These are phyloP conservation scores for Euleptes europaea DNA, from an alignment of 2,113 vertebrate species.

Conservation along the genomic window DNA sequence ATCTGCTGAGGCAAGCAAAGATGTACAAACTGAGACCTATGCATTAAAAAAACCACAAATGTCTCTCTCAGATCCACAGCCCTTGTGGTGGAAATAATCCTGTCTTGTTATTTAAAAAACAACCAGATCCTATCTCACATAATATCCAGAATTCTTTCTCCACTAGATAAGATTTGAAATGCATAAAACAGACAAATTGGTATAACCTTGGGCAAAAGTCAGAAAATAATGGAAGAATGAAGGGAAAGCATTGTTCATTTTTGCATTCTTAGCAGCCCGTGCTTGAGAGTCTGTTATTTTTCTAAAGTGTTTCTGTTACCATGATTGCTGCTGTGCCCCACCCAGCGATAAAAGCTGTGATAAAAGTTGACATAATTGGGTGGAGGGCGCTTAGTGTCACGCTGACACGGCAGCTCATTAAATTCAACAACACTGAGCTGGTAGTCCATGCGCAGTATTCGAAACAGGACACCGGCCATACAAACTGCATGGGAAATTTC, in stretches of 20 bases:
- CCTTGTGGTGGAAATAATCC: not conserved
- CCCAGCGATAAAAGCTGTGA: conserved; percentile 70
- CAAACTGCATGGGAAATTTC: no score
- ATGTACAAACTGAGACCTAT: not conserved
- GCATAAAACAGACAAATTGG: not conserved
- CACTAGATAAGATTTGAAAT: not conserved
- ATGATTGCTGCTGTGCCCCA: conserved; percentile 36
- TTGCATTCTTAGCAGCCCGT: not conserved
- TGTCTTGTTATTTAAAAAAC: no score
- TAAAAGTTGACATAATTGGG: conserved; percentile 71
- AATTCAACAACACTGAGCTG: conserved; percentile 42
- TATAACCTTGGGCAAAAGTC: not conserved
- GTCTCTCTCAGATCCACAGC: not conserved
- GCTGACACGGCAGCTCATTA: conserved; percentile 38
- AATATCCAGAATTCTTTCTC: not conserved
- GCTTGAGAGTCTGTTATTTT: not conserved
- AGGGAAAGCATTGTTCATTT: not conserved
- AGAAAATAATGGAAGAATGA: not conserved
- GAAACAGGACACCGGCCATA: conserved; percentile 23
- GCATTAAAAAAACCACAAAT: not conserved
- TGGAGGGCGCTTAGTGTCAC: conserved; percentile 67
- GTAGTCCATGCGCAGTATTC: conserved; percentile 27
- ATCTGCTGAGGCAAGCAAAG: no score
- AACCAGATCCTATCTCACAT: no score
- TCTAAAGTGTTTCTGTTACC: not conserved